phyloP scores from a whole-genome alignment of 2,113 vertebrate species.

The Epinephelus moara region DNA sequence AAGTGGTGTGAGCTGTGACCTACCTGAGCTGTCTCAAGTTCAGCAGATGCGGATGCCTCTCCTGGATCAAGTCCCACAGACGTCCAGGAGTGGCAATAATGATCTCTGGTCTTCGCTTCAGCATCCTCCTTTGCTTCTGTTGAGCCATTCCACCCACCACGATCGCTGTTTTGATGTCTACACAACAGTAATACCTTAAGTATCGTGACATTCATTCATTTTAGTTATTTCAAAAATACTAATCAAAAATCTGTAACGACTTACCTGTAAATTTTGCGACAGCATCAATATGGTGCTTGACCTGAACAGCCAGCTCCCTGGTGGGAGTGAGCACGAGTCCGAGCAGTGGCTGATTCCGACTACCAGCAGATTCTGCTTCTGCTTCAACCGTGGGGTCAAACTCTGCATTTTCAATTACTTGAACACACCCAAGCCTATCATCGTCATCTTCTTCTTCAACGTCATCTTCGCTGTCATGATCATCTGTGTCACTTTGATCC shows the following conservation, averaged over 20 bases:
- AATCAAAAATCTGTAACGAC: neutral
- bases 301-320: constrained; percentile 96
- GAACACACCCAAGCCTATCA: constrained; percentile 64
- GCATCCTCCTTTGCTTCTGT: constrained; percentile 92
- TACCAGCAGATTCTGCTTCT: neutral
- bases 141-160: constrained; percentile 96
- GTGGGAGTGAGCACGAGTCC: constrained; percentile 95
- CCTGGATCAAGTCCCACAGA: constrained; percentile 94
- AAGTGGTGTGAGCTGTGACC: constrained; percentile 28
- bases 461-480: constrained; percentile 45
- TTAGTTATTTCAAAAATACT: neutral
- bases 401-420: constrained; percentile 69
- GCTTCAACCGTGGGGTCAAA: constrained; percentile 52
- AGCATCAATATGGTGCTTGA: constrained; percentile 96
- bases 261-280: constrained; percentile 92
- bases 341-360: constrained; percentile 85
- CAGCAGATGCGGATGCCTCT: constrained; percentile 91
- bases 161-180: constrained; percentile 92
- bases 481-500: constrained; percentile 21
- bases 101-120: constrained; percentile 92
- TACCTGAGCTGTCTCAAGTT: constrained; percentile 92
- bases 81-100: constrained; percentile 96
- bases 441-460: constrained; percentile 27
- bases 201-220: neutral
- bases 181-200: constrained; percentile 26